These are phyloP conservation scores for Paracentrotus lividus DNA, from an alignment of 53 echinoderm and acorn worm species.

Conservation along the genomic window DNA sequence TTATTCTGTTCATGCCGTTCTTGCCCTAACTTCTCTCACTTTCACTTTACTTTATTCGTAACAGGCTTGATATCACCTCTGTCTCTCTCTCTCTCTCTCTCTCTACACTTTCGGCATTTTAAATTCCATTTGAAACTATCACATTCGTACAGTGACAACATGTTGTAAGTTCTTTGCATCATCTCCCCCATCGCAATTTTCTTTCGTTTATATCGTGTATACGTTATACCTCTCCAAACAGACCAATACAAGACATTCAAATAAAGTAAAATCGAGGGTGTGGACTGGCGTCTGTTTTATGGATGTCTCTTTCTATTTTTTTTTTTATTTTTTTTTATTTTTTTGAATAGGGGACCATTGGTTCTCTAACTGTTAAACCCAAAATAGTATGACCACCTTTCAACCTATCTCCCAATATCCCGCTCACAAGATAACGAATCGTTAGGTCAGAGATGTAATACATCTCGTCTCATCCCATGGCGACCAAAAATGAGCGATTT, in stretches of 20 bases:
- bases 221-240: too few relatives aligned
- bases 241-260: too few relatives aligned
- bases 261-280: too few relatives aligned
- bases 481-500: background rate
- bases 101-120: too few relatives aligned
- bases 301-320: background rate
- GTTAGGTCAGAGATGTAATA: background rate
- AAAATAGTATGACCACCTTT: background rate
- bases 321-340: background rate
- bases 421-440: background rate
- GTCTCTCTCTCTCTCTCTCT: background rate
- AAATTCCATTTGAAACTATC: too few relatives aligned
- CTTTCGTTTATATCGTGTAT: too few relatives aligned
- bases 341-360: background rate
- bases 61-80: background rate
- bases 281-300: too few relatives aligned
- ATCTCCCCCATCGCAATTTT: background rate
- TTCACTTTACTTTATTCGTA: background rate
- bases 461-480: background rate
- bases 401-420: background rate
- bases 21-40: background rate
- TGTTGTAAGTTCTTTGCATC: too few relatives aligned
- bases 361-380: background rate
- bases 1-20: background rate
- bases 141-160: too few relatives aligned